Evolutionary conservation across 2,797 vertebrate species (phyloP).

Genomic region (Lates japonicus): DNA sequence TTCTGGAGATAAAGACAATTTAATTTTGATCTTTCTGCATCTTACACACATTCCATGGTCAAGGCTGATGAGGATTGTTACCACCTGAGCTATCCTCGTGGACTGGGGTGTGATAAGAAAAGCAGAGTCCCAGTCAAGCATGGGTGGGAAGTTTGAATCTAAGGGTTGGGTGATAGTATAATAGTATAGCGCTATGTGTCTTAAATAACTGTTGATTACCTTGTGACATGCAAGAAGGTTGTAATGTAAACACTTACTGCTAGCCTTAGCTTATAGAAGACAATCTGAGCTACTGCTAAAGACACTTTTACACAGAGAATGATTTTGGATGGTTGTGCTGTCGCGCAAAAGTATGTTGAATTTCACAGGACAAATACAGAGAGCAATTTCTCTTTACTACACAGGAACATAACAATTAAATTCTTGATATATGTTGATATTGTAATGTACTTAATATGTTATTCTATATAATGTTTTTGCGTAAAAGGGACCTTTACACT

Average conservation of each 20-base stretch:
- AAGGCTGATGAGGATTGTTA: slow-evolving; percentile 54
- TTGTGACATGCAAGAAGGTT: neutral
- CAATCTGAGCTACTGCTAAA: neutral
- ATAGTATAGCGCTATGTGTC: neutral
- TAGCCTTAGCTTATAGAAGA: neutral
- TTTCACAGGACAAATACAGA: neutral
- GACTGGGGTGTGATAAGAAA: slow-evolving; percentile 48
- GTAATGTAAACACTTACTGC: neutral
- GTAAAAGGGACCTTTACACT: neutral
- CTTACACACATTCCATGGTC: slow-evolving; percentile 63
- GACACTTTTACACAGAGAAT: neutral
- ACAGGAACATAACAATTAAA: neutral
- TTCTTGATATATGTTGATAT: neutral
- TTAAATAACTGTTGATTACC: neutral
- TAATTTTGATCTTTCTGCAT: slow-evolving; percentile 88
- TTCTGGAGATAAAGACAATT: slow-evolving; percentile 90
- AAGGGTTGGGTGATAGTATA: neutral
- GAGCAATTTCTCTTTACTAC: neutral
- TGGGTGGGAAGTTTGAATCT: neutral
- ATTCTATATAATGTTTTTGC: too few relatives aligned
- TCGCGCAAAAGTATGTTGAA: neutral
- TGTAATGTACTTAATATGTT: too few relatives aligned
- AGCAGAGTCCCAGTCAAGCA: neutral
- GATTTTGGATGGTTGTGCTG: neutral
- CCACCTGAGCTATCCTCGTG: slow-evolving; percentile 23